Evolutionary conservation across 2,888 invertebrate species (phyloP).

Genomic region (Drosophila pseudotakahashii): DNA sequence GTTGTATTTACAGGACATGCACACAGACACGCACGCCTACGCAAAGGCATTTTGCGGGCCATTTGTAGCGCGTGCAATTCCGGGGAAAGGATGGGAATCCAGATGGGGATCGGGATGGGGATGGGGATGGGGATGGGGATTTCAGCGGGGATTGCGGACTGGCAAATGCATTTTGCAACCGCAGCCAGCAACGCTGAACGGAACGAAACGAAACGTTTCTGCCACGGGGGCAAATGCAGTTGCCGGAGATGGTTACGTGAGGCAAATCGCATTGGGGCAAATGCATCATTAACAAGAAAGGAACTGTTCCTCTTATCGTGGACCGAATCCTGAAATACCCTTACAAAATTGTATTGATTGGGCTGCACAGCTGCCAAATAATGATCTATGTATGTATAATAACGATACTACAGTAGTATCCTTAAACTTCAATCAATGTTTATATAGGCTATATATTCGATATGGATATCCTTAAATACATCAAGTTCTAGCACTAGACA

Average conservation of each 20-base stretch:
- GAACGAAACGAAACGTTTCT: constrained; percentile 6
- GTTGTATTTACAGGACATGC: constrained; percentile 25
- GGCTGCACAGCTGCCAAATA: background rate
- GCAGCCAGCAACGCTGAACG: constrained; percentile 7
- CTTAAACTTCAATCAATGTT: too few species aligned
- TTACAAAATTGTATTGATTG: background rate
- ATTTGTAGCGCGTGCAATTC: constrained; percentile 40
- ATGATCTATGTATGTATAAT: too few species aligned
- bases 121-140: background rate
- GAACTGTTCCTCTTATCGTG: background rate
- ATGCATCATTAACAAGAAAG: constrained; percentile 29
- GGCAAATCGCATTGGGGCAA: constrained; percentile 27
- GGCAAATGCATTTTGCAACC: constrained; percentile 47
- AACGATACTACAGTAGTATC: too few species aligned
- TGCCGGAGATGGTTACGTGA: constrained; percentile 38
- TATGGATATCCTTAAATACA: too few species aligned
- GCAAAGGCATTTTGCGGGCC: constrained; percentile 38
- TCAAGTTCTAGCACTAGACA: background rate
- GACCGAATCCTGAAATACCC: constrained; percentile 9
- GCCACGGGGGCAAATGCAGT: constrained; percentile 14
- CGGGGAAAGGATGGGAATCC: background rate
- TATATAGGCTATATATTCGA: too few species aligned
- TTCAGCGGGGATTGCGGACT: constrained; percentile 3
- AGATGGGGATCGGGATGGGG: background rate
- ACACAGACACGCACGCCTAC: constrained; percentile 28